Base-by-base conservation (phyloP, 2,888 invertebrate genomes). In the Colletes collaris region DNA sequence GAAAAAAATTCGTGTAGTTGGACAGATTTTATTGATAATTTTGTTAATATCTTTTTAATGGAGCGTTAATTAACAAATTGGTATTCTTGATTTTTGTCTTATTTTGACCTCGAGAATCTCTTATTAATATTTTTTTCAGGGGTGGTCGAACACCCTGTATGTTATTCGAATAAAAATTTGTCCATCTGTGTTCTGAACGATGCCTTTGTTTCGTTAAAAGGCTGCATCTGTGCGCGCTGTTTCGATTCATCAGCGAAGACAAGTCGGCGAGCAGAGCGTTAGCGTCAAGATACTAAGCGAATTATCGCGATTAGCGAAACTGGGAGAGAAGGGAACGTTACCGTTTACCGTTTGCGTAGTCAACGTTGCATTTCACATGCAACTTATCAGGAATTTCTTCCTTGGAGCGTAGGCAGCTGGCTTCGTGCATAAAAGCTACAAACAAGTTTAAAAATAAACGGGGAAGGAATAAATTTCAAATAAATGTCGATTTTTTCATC, bases 291-390 rank as follows among this genome's bases (percentile, higher is more conserved):
- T 19, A 74, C 64, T 85, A 84, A 84, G 37, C 50, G 60, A 63
- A 53, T 78, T 81, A 84, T 73, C 81, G 27, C 40, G 65, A 69
- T 84, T 84, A 76, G 62, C 52, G 65, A 66, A 67, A 72, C 53
- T 63, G 56, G 27, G 7, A 35, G 52, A 53, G 60, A 19, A 52
- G 40, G 62, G 79, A 27, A 50, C 16, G 76, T 40, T 66, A 35
- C 63, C 49, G 13, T 63, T 55, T 49, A 27, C 62, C 13, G 27
- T 49, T 46, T 27, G 44, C 65, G 13, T 8, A 55, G 13, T n/a
- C 7, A 4, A 11, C 13, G 27, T 16, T 65, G 44, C 44, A 66
- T 35, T 70, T 70, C 40, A 16, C 11, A 19, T 37, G 10, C 13
- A n/a, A 19, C 62, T 50, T 44, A 11, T 52, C 52, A 19, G 37